Percentiles rank a stretch among this genome's conserved stretches.
These are phyloP conservation scores for Cyprinella venusta DNA, from an alignment of 2,797 vertebrate genomes.

Conservation along the genomic window DNA sequence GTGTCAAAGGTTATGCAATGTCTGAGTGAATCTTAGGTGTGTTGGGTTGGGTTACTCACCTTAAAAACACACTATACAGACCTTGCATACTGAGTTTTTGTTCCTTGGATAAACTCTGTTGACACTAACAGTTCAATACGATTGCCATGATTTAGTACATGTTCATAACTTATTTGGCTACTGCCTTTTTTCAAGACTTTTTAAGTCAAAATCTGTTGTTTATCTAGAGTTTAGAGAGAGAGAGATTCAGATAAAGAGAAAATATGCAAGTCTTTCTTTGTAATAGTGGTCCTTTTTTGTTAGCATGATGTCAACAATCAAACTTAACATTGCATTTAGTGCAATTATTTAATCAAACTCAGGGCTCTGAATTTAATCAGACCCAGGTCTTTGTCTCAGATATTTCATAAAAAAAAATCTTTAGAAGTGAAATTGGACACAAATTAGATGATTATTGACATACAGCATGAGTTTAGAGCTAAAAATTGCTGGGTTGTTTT, in stretches of 20 bases:
- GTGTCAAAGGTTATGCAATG: slow-evolving; percentile 77
- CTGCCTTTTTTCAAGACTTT: not conserved
- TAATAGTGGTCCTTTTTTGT: not conserved
- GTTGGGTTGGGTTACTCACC: slow-evolving; percentile 42
- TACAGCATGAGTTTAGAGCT: not conserved
- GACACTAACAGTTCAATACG: not conserved
- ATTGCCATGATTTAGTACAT: not conserved
- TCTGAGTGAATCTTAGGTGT: slow-evolving; percentile 67
- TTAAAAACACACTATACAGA: slow-evolving; percentile 14
- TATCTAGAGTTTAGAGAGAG: not conserved
- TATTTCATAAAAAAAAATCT: not conserved
- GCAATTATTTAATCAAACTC: not conserved
- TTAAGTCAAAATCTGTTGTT: not conserved
- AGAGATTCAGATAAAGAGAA: not conserved
- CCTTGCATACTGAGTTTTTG: slow-evolving; percentile 25
- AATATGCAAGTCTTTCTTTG: not conserved
- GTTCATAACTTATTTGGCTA: not conserved
- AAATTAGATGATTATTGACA: not conserved
- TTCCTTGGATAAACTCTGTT: not conserved
- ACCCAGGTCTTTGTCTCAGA: not conserved
- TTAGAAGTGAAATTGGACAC: not conserved
- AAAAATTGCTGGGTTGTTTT: too few species aligned
- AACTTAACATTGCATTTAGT: not conserved
- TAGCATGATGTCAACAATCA: not conserved
- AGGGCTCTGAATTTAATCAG: not conserved